Percentiles rank a stretch among this genome's conserved stretches.
Evolutionary conservation across 2,888 invertebrate species (phyloP).

Genomic region (Apantesis nais): DNA sequence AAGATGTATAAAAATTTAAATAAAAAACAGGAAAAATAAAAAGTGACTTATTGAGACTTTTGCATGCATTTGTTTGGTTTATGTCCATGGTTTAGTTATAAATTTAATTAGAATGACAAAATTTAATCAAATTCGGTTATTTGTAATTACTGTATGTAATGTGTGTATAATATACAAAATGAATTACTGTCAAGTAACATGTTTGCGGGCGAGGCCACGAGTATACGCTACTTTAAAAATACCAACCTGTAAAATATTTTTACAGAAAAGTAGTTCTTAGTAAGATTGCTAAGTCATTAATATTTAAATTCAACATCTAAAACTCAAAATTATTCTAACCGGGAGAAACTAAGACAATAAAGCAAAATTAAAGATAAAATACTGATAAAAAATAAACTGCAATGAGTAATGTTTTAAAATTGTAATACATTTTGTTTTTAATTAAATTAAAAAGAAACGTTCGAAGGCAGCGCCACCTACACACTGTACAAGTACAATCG

Average conservation of each 20-base stretch:
- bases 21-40: background rate
- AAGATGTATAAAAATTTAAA: background rate
- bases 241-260: background rate
- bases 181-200: background rate
- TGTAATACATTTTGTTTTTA: constrained; percentile 57
- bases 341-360: background rate
- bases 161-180: too few relatives aligned
- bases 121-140: too few relatives aligned
- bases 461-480: constrained; percentile 67
- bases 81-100: too few relatives aligned
- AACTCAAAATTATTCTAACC: background rate
- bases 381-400: constrained; percentile 27
- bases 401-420: constrained; percentile 43
- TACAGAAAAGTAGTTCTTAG: background rate
- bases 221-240: background rate
- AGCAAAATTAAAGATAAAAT: background rate
- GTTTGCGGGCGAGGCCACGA: background rate
- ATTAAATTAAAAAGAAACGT: constrained; percentile 62
- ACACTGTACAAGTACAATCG: constrained; percentile 66
- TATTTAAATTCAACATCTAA: background rate
- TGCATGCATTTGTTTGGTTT: background rate
- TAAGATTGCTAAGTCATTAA: background rate
- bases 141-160: too few relatives aligned
- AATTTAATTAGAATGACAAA: too few relatives aligned
- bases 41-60: background rate